Conservation (phyloP, 2,797 vertebrate genomes). For the Rhodeus uyekii region DNA sequence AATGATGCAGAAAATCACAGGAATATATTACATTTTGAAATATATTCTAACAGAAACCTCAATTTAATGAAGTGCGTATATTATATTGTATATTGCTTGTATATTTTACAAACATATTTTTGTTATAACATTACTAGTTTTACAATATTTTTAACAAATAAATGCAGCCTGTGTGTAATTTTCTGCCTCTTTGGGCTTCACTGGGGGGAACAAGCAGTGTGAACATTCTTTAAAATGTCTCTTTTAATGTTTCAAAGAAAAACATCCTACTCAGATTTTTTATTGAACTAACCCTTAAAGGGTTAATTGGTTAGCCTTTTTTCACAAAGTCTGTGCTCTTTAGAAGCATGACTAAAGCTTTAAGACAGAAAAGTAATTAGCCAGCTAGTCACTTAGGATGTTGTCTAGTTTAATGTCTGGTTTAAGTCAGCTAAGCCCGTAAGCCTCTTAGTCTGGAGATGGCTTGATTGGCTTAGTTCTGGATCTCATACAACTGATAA, state of each 20-base stretch:
- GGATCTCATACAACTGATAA: constrained; percentile 15
- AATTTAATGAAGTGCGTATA: too few relatives aligned
- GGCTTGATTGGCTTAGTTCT: constrained; percentile 29
- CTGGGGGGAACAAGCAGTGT: neutral
- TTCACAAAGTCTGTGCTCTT: neutral
- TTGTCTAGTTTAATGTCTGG: constrained; percentile 54
- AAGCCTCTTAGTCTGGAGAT: constrained; percentile 72
- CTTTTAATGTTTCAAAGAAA: neutral
- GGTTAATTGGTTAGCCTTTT: constrained; percentile 17
- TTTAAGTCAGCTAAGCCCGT: constrained; percentile 56
- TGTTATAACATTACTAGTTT: too few relatives aligned
- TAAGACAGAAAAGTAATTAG: constrained; percentile 32
- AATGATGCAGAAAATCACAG: neutral
- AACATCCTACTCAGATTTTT: neutral
- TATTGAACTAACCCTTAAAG: neutral
- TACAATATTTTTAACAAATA: neutral
- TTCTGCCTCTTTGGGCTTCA: neutral
- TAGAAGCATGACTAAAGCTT: constrained; percentile 27
- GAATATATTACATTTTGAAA: neutral
- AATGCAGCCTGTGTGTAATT: neutral
- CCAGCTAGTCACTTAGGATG: constrained; percentile 60
- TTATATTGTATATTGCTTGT: too few relatives aligned
- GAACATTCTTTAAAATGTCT: neutral
- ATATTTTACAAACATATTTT: too few relatives aligned
- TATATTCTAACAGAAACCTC: too few relatives aligned